Evolutionary conservation across 2,888 invertebrate species (phyloP).

Genomic region (Torymus auratus): DNA sequence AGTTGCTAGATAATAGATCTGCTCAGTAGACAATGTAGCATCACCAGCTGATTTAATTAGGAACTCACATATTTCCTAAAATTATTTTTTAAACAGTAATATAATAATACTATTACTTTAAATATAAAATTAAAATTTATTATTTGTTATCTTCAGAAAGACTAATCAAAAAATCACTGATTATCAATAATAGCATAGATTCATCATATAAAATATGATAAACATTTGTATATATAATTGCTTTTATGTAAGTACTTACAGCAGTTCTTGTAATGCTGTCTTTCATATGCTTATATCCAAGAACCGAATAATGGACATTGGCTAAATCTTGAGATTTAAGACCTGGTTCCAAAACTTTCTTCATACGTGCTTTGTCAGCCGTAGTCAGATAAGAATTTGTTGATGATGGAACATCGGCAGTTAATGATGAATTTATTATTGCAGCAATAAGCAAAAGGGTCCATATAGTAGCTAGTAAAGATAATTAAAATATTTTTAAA

Average conservation of each 20-base stretch:
- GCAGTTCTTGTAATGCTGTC: conserved; percentile 79
- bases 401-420: conserved; percentile 67
- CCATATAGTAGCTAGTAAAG: conserved; percentile 53
- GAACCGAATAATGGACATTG: conserved; percentile 84
- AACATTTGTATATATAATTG: not conserved
- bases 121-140: conserved; percentile 3
- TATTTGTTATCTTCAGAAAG: conserved; percentile 68
- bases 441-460: conserved; percentile 52
- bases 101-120: not conserved
- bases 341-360: conserved; percentile 70
- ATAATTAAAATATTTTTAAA: too few species aligned
- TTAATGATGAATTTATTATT: conserved; percentile 51
- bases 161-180: conserved; percentile 73
- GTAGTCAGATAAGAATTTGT: conserved; percentile 71
- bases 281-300: conserved; percentile 84
- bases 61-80: conserved; percentile 77
- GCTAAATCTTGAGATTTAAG: conserved; percentile 79
- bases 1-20: conserved; percentile 82
- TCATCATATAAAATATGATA: conserved; percentile 66
- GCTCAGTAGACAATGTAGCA: conserved; percentile 75
- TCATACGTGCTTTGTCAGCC: conserved; percentile 70
- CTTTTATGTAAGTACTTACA: conserved; percentile 76
- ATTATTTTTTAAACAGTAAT: conserved; percentile 29
- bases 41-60: conserved; percentile 72
- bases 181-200: conserved; percentile 40